Base-by-base conservation (phyloP, 1,140 invertebrate species). In the Caenorhabditis latens region DNA sequence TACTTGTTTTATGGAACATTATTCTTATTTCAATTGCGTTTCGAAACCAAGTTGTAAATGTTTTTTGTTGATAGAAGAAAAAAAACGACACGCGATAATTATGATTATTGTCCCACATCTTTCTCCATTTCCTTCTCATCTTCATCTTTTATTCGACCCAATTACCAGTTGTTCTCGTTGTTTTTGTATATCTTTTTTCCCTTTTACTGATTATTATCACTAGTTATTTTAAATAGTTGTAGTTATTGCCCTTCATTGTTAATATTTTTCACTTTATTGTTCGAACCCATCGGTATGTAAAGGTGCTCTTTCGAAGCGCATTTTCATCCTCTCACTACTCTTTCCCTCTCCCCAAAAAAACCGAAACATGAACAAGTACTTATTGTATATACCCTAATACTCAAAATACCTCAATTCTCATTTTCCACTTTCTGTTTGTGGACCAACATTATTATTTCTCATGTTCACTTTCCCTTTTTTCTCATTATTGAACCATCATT, bases 311-410 rank as follows among this genome's bases (percentile, higher is more conserved):
- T n/a, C 53, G 58, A 61, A 61, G 43, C 46, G 21, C 71, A 50
- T 53, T 50, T 79, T 21, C 67, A 75, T 16, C 57, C 61, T 32
- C 19, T 42, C 42, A 32, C 32, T 32, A 32, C 32, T 32, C 32
- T 32, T 32, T 24, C 19, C 4, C 6, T 43, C 24, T 16, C 8
- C 19, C 19, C 40, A 6, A 19, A 32, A 21, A 3, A 61, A 61
- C 57, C 19, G 42, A 71, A 71, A 71, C 65, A 71, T 71, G 42
- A 71, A 71, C 65, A 71, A 79, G 71, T 79, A 79, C 11, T 53
- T 40, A 50, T 53, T 50, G 43, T 79, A 79, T 50, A 79, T 50
- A 79, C 32, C 32, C 16, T 1, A 71, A 19, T 32, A 71, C 24
- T n/a, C 42, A n/a, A 71, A 71, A 32, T 71, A 71, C 65, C 65